Evolutionary conservation across 2,113 vertebrate species (phyloP).

Genomic region (Gasterosteus nipponicus): DNA sequence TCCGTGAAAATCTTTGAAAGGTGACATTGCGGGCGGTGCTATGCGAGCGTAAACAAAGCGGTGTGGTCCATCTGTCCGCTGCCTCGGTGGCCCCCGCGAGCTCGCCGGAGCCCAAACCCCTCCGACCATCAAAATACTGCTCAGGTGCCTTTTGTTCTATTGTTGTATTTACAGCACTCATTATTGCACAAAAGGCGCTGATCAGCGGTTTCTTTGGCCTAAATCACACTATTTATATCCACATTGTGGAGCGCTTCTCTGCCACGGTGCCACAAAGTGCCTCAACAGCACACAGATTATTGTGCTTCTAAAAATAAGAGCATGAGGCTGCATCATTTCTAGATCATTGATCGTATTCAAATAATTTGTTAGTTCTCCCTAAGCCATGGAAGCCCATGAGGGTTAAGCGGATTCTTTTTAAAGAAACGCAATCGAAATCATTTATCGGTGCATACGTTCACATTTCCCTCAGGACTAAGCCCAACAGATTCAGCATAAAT

Average conservation of each 20-base stretch:
- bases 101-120: slow-evolving; percentile 22
- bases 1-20: slow-evolving; percentile 57
- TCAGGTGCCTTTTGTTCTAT: slow-evolving; percentile 35
- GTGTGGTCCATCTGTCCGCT: slow-evolving; percentile 62
- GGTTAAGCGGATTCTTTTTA: slow-evolving; percentile 39
- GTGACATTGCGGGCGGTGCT: slow-evolving; percentile 77
- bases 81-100: slow-evolving; percentile 29
- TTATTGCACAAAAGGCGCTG: slow-evolving; percentile 44
- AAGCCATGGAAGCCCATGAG: slow-evolving; percentile 7
- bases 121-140: slow-evolving; percentile 47
- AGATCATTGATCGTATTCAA: slow-evolving; percentile 3
- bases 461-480: slow-evolving; percentile 36
- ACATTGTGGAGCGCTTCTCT: slow-evolving; percentile 12
- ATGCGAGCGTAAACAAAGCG: slow-evolving; percentile 70
- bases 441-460: slow-evolving; percentile 22
- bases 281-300: slow-evolving; percentile 22
- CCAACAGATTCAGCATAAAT: slow-evolving; percentile 16
- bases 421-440: slow-evolving; percentile 27
- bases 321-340: background rate
- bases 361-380: slow-evolving; percentile 20
- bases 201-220: background rate
- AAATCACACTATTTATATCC: slow-evolving; percentile 60
- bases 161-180: slow-evolving; percentile 58
- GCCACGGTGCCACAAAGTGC: slow-evolving; percentile 8
- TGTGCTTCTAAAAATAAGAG: slow-evolving; percentile 24